These are phyloP conservation scores for Synaphobranchus kaupii DNA, from an alignment of 2,797 vertebrate genomes.

Conservation along the genomic window DNA sequence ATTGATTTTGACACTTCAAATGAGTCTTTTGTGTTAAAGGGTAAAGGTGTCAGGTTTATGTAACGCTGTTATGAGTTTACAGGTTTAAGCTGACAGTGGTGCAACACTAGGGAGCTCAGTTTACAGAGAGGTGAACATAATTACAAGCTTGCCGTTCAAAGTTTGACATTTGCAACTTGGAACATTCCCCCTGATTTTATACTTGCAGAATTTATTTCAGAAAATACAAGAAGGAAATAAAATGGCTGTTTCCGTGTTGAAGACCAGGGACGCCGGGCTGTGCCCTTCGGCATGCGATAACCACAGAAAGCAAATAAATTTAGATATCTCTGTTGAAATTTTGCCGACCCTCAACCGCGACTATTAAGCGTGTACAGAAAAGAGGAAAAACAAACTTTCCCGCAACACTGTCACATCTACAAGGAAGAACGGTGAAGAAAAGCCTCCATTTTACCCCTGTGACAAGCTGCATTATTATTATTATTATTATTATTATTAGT, in stretches of 20 bases:
- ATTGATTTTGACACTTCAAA: not conserved
- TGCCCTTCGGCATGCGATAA: not conserved
- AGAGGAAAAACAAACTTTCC: not conserved
- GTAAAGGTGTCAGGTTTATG: no score
- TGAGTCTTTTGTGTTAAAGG: not conserved
- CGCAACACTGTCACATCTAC: not conserved
- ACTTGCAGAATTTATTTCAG: no score
- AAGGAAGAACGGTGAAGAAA: not conserved
- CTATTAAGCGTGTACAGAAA: not conserved
- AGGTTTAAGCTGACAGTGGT: no score
- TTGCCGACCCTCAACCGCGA: not conserved
- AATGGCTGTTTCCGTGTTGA: not conserved
- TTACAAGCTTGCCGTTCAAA: not conserved
- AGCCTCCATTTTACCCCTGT: not conserved
- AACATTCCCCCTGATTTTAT: no score
- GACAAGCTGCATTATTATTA: not conserved
- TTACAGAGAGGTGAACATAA: not conserved
- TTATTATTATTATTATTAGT: constrained; percentile 1
- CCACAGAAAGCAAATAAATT: no score
- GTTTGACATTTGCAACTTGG: not conserved
- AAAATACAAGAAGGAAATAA: no score
- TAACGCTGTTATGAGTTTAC: no score
- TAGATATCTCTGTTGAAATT: not conserved
- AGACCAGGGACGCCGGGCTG: not conserved
- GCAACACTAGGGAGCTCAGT: not conserved